Evolutionary conservation across 1,140 invertebrate genomes (phyloP).

Genomic region (Chironomus striatipennis): DNA sequence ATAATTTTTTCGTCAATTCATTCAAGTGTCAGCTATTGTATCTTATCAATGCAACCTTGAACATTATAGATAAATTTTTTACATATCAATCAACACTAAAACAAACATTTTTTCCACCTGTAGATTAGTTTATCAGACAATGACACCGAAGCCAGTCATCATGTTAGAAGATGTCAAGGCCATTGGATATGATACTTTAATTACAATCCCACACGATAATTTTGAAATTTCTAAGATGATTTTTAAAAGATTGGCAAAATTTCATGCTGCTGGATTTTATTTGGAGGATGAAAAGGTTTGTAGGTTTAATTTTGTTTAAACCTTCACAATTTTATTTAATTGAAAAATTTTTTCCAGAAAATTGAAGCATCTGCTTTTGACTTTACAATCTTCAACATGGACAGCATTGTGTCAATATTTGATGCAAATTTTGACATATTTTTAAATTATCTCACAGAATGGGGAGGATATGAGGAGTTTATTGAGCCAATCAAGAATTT

Average conservation of each 20-base stretch:
- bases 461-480: background rate
- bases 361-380: background rate
- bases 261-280: constrained; percentile 11
- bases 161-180: background rate
- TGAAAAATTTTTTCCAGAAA: background rate
- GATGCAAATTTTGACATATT: background rate
- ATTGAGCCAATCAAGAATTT: background rate
- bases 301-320: background rate
- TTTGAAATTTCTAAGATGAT: constrained; percentile 16
- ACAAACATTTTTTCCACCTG: background rate
- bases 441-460: background rate
- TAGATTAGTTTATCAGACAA: background rate
- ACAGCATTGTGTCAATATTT: background rate
- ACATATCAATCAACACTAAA: background rate
- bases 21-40: too few species aligned
- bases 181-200: background rate
- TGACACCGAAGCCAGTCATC: background rate
- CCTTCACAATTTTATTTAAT: too few species aligned
- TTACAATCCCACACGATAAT: background rate
- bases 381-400: background rate
- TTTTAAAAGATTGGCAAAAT: background rate
- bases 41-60: background rate
- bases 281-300: background rate
- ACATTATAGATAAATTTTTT: background rate
- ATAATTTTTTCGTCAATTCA: too few species aligned